phyloP scores from a whole-genome alignment of 2,888 invertebrate genomes.

The Blastobasis lacticolella region DNA sequence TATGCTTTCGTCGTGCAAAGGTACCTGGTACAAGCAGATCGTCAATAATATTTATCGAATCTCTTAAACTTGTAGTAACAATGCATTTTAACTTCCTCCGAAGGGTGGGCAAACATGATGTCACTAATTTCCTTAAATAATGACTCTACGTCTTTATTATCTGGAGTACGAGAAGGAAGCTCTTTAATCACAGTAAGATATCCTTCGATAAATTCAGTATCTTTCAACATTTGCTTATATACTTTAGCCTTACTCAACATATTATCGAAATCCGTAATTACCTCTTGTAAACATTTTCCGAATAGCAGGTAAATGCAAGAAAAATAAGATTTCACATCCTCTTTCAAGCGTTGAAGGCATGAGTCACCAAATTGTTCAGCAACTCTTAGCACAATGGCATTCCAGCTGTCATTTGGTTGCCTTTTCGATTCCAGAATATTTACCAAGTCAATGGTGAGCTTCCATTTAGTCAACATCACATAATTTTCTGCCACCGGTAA shows the following conservation, averaged over 20 bases:
- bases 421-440: conserved; percentile 22
- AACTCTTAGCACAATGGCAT: conserved; percentile 18
- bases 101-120: conserved; percentile 25
- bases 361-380: conserved; percentile 29
- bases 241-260: conserved; percentile 13
- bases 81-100: conserved; percentile 23
- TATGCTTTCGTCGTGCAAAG: too few species aligned
- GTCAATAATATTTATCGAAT: neutral
- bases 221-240: conserved; percentile 16
- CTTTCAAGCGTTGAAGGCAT: conserved; percentile 33
- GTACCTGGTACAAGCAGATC: neutral
- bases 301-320: conserved; percentile 40
- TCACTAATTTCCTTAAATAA: conserved; percentile 13
- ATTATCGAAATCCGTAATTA: conserved; percentile 13
- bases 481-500: conserved; percentile 39
- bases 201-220: conserved; percentile 23
- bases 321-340: conserved; percentile 35
- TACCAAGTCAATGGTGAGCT: conserved; percentile 26
- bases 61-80: neutral
- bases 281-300: conserved; percentile 21
- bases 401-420: conserved; percentile 15
- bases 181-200: conserved; percentile 32
- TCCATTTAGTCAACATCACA: conserved; percentile 34
- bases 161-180: conserved; percentile 11
- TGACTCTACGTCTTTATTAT: conserved; percentile 3